Evolutionary conservation across 2,113 vertebrate genomes (phyloP).

Genomic region (Helogale parvula): DNA sequence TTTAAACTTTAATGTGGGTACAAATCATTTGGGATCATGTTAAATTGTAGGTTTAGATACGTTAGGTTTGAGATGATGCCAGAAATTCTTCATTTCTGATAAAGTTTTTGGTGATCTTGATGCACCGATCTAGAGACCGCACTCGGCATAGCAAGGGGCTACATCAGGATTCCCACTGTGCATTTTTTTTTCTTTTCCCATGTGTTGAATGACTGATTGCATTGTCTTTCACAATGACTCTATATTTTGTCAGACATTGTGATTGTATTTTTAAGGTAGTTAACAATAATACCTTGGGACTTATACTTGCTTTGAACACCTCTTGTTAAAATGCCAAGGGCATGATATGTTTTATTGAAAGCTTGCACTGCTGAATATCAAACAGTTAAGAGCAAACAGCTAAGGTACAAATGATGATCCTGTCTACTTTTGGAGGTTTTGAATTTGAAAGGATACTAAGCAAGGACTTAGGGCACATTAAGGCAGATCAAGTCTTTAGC

Average conservation of each 20-base stretch:
- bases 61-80: not conserved
- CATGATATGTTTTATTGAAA: not conserved
- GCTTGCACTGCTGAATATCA: not conserved
- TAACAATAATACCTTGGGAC: not conserved
- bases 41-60: not conserved
- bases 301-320: not conserved
- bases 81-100: not conserved
- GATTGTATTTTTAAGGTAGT: not conserved
- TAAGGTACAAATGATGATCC: not conserved
- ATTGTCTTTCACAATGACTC: not conserved
- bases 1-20: not conserved
- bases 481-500: not conserved
- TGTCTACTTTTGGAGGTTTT: not conserved
- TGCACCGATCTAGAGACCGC: not conserved
- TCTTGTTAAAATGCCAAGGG: not conserved
- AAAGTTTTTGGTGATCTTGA: not conserved
- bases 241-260: not conserved
- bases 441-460: not conserved
- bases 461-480: not conserved
- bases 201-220: not conserved
- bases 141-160: not conserved
- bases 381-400: not conserved
- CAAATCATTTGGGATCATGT: not conserved
- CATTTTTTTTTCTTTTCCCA: not conserved
- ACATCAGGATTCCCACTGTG: not conserved